Conservation (phyloP, 2,888 invertebrate species). For the Papilio protenor region DNA sequence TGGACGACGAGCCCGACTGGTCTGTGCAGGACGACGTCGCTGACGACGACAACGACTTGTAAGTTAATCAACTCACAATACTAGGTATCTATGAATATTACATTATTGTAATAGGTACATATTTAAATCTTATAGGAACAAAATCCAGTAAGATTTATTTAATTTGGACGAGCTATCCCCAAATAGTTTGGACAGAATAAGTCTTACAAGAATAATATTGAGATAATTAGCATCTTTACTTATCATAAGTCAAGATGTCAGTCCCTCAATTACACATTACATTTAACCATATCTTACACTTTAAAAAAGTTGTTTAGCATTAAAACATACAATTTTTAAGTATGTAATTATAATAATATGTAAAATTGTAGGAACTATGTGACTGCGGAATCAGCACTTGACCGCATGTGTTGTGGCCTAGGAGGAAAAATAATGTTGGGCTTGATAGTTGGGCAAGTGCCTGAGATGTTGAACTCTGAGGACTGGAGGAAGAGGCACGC, state of each 20-base stretch:
- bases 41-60: conserved; percentile 96
- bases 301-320: neutral
- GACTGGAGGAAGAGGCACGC: conserved; percentile 97
- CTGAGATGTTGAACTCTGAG: conserved; percentile 92
- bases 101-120: neutral
- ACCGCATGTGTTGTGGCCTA: conserved; percentile 98
- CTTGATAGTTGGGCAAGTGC: conserved; percentile 93
- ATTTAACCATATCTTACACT: neutral
- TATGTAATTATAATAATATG: neutral
- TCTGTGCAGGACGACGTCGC: conserved; percentile 92
- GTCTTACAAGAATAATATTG: conserved; percentile 72
- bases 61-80: conserved; percentile 48
- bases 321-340: neutral
- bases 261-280: conserved; percentile 72
- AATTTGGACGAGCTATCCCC: conserved; percentile 10
- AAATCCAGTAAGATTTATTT: conserved; percentile 28
- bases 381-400: conserved; percentile 97
- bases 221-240: conserved; percentile 79
- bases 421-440: conserved; percentile 96
- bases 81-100: neutral
- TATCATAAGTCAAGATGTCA: conserved; percentile 73
- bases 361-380: conserved; percentile 90
- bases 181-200: conserved; percentile 54
- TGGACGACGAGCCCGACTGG: conserved; percentile 96
- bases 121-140: neutral